A percentile compares a stretch with the other conserved stretches of the same genome.
Evolutionary conservation across 2,888 invertebrate genomes (phyloP).

Genomic region (Nemotelus pantherinus): DNA sequence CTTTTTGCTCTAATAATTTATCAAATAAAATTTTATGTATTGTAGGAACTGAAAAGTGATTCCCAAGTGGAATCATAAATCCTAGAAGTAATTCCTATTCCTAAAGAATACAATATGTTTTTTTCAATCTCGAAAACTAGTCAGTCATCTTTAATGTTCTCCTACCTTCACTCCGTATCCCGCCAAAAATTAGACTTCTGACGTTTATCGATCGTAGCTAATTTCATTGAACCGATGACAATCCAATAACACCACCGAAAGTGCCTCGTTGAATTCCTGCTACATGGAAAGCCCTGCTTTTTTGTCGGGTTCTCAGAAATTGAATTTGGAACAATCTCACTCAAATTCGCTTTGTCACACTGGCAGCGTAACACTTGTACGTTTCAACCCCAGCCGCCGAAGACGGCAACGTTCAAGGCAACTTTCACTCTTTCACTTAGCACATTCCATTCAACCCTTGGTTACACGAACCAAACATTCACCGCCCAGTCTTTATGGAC

Average conservation of each 20-base stretch:
- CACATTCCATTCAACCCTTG: slow-evolving; percentile 28
- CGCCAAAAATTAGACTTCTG: neutral
- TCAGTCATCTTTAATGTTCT: no score
- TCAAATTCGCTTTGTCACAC: slow-evolving; percentile 19
- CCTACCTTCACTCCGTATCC: neutral
- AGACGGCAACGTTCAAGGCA: neutral
- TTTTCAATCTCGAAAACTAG: no score
- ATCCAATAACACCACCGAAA: neutral
- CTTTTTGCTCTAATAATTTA: no score
- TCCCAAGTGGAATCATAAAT: no score
- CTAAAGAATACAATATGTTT: no score
- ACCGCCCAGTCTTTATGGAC: neutral
- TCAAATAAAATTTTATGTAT: no score
- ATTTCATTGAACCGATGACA: slow-evolving; percentile 6
- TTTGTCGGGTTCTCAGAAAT: neutral
- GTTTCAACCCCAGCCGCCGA: neutral
- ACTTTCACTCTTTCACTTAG: slow-evolving; percentile 25
- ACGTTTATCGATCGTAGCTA: neutral
- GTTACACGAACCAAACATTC: neutral
- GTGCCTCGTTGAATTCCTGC: neutral
- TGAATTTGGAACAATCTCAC: slow-evolving; percentile 23
- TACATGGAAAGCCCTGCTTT: no score
- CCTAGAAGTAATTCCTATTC: no score
- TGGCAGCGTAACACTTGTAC: neutral
- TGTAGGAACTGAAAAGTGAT: no score